Evolutionary conservation across 2,113 vertebrate genomes (phyloP).

Genomic region (Morone chrysops): DNA sequence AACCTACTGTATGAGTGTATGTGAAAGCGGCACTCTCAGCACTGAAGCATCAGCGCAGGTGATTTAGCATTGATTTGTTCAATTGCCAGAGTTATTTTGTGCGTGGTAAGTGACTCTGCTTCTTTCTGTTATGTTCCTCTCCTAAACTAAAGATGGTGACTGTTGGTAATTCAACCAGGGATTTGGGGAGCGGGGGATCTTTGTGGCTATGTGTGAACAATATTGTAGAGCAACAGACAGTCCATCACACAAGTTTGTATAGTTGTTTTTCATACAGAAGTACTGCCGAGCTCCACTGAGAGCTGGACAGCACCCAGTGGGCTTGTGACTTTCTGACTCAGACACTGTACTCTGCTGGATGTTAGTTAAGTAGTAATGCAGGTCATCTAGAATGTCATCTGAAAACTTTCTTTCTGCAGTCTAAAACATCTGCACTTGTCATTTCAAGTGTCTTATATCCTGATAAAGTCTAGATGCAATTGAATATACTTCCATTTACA

Average conservation of each 20-base stretch:
- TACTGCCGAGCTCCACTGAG: slow-evolving; percentile 18
- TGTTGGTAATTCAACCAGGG: slow-evolving; percentile 58
- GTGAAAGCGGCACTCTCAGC: slow-evolving; percentile 14
- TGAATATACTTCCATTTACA: slow-evolving; percentile 11
- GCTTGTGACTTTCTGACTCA: slow-evolving; percentile 34
- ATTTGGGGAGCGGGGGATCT: slow-evolving; percentile 55
- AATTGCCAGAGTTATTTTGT: slow-evolving; percentile 32
- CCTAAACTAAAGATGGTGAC: slow-evolving; percentile 38
- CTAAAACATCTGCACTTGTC: slow-evolving; percentile 36
- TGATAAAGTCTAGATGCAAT: neutral
- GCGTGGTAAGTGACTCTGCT: slow-evolving; percentile 43
- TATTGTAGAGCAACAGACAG: slow-evolving; percentile 37
- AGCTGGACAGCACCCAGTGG: no score
- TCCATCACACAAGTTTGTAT: slow-evolving; percentile 33
- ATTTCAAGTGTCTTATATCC: neutral
- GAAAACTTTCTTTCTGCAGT: slow-evolving; percentile 20
- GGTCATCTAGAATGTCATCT: slow-evolving; percentile 38
- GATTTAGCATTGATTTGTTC: slow-evolving; percentile 56
- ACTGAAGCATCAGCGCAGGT: slow-evolving; percentile 7
- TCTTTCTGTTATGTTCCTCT: slow-evolving; percentile 41
- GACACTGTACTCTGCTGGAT: slow-evolving; percentile 41
- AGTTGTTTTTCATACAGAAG: slow-evolving; percentile 43
- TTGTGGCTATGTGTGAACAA: slow-evolving; percentile 33
- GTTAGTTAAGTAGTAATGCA: slow-evolving; percentile 45
- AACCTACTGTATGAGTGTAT: slow-evolving; percentile 13